These are phyloP conservation scores for Pheucticus melanocephalus DNA, from an alignment of 2,113 vertebrate genomes.

Conservation along the genomic window DNA sequence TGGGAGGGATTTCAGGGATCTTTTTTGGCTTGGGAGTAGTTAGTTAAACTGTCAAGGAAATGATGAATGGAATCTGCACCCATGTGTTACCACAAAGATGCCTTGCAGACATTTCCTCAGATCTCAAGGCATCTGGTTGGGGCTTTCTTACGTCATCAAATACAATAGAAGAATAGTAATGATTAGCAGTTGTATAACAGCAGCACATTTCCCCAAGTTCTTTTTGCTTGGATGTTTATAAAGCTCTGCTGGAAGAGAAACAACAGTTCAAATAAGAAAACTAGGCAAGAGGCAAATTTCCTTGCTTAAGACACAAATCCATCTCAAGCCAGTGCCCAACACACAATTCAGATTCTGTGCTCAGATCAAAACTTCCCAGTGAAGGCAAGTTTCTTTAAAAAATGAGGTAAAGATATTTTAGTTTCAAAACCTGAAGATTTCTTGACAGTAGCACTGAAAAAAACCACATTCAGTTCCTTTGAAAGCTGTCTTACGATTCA, in stretches of 20 bases:
- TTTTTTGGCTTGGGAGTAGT: slow-evolving; percentile 23
- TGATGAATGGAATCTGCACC: slow-evolving; percentile 36
- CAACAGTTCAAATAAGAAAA: slow-evolving; percentile 22
- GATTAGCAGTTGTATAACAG: slow-evolving; percentile 51
- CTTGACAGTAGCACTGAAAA: background rate
- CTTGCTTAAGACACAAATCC: background rate
- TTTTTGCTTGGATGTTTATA: background rate
- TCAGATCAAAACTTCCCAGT: background rate
- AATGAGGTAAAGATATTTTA: background rate
- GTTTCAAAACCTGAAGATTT: background rate
- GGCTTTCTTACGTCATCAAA: slow-evolving; percentile 34
- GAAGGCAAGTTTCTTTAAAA: background rate
- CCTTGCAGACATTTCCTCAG: slow-evolving; percentile 56
- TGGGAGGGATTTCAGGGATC: slow-evolving; percentile 34
- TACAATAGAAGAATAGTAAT: slow-evolving; percentile 59
- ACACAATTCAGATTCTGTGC: background rate
- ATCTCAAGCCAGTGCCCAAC: background rate
- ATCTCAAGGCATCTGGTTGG: slow-evolving; percentile 45
- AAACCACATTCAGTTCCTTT: background rate
- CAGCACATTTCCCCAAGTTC: slow-evolving; percentile 2
- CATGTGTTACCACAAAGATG: slow-evolving; percentile 57
- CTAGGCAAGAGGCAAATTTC: slow-evolving; percentile 13
- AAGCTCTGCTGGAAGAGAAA: slow-evolving; percentile 18
- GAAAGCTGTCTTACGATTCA: background rate
- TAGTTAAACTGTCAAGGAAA: slow-evolving; percentile 47